Conservation (phyloP, 1,140 invertebrate species). For the Heterodera schachtii region DNA sequence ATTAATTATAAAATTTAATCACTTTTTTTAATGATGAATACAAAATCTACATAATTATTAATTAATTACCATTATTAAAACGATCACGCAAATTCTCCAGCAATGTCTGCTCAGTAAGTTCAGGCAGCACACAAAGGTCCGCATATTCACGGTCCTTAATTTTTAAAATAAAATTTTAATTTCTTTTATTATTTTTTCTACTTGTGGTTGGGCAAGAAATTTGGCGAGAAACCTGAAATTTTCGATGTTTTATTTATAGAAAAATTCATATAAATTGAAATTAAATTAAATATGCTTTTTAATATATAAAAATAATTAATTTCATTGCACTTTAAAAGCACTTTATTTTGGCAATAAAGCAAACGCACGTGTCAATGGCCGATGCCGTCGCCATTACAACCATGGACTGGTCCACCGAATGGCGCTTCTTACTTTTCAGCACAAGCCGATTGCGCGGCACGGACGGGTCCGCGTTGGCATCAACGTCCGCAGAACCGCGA, state of each 20-base stretch:
- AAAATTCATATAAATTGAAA: too few relatives aligned
- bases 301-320: not conserved
- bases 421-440: conserved; percentile 64
- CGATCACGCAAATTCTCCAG: conserved; percentile 80
- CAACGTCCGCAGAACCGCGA: conserved; percentile 67
- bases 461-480: conserved; percentile 52
- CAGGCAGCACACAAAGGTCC: conserved; percentile 89
- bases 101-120: conserved; percentile 88
- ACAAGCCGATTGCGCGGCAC: conserved; percentile 70
- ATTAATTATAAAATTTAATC: conserved; percentile 23
- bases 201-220: conserved; percentile 62
- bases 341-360: not conserved
- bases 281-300: not conserved
- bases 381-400: conserved; percentile 43
- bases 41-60: too few relatives aligned
- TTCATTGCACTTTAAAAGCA: not conserved
- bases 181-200: conserved; percentile 23
- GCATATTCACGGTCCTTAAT: conserved; percentile 79
- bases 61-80: conserved; percentile 80
- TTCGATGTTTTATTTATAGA: too few relatives aligned
- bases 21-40: too few relatives aligned
- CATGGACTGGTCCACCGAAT: conserved; percentile 50
- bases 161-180: not conserved
- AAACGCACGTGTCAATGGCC: conserved; percentile 50
- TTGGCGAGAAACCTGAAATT: conserved; percentile 55